phyloP scores from a whole-genome alignment of 2,888 invertebrate genomes.

The Timandra comae region DNA sequence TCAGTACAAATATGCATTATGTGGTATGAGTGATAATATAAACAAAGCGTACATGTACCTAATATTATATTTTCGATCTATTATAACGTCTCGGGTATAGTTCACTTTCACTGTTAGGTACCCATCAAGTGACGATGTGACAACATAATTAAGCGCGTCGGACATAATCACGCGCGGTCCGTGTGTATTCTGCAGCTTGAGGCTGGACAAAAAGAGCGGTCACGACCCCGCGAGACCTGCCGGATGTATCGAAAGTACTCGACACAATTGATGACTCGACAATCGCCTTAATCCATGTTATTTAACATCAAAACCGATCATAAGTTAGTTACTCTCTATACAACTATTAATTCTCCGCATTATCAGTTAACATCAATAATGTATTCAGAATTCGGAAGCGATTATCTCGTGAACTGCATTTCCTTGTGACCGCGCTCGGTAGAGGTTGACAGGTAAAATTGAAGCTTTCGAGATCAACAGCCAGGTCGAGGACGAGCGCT shows the following conservation, averaged over 20 bases:
- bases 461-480: conserved; percentile 22
- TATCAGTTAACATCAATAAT: no score
- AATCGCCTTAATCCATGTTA: neutral
- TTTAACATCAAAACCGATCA: no score
- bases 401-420: conserved; percentile 21
- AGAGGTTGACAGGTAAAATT: conserved; percentile 24
- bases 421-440: conserved; percentile 20
- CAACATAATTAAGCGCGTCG: conserved; percentile 74
- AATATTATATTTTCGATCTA: no score
- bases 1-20: conserved; percentile 14
- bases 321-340: no score
- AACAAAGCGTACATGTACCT: conserved; percentile 13
- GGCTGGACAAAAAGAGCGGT: conserved; percentile 63
- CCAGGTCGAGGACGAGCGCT: conserved; percentile 19
- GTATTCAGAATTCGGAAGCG: conserved; percentile 17
- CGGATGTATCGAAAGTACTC: conserved; percentile 71
- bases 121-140: conserved; percentile 69
- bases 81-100: conserved; percentile 40
- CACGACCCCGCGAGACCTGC: conserved; percentile 65
- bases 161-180: conserved; percentile 64
- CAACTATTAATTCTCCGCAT: no score
- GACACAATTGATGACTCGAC: conserved; percentile 34
- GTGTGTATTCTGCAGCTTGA: conserved; percentile 44
- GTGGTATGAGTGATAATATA: conserved; percentile 24
- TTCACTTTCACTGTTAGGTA: conserved; percentile 71